Evolutionary conservation across 2,888 invertebrate genomes (phyloP).

Genomic region (Thera britannica): DNA sequence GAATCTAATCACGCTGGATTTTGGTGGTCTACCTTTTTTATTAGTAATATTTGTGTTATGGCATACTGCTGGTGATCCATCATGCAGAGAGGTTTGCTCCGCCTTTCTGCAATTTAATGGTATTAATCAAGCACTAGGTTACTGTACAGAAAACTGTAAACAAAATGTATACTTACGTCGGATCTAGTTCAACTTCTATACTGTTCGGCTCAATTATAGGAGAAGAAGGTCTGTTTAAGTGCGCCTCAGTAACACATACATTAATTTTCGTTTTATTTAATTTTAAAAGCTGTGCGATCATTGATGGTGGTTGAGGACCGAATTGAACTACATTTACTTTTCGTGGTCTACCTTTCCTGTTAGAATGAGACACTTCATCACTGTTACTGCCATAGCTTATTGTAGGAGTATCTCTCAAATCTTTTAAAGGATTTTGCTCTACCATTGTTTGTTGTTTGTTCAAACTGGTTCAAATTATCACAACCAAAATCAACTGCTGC

Average conservation of each 20-base stretch:
- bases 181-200: neutral
- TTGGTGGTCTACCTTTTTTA: slow-evolving; percentile 63
- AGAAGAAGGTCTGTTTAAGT: neutral
- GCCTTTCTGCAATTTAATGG: slow-evolving; percentile 1
- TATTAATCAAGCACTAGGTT: neutral
- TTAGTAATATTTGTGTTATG: slow-evolving; percentile 37
- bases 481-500: too few species aligned
- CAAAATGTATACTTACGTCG: neutral
- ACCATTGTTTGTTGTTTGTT: slow-evolving; percentile 33
- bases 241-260: neutral
- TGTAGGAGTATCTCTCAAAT: slow-evolving; percentile 22
- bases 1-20: slow-evolving; percentile 55
- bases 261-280: slow-evolving; percentile 43
- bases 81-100: slow-evolving; percentile 55
- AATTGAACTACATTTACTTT: slow-evolving; percentile 56
- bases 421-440: slow-evolving; percentile 57
- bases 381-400: slow-evolving; percentile 8
- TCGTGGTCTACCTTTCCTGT: slow-evolving; percentile 64
- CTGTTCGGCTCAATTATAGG: neutral
- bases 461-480: neutral
- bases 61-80: slow-evolving; percentile 12
- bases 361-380: slow-evolving; percentile 28
- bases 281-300: slow-evolving; percentile 60
- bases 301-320: slow-evolving; percentile 68
- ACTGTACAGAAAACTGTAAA: neutral